Percentiles rank a stretch among this genome's conserved stretches.
Evolutionary conservation across 2,888 invertebrate species (phyloP).

Genomic region (Eulithis prunata): DNA sequence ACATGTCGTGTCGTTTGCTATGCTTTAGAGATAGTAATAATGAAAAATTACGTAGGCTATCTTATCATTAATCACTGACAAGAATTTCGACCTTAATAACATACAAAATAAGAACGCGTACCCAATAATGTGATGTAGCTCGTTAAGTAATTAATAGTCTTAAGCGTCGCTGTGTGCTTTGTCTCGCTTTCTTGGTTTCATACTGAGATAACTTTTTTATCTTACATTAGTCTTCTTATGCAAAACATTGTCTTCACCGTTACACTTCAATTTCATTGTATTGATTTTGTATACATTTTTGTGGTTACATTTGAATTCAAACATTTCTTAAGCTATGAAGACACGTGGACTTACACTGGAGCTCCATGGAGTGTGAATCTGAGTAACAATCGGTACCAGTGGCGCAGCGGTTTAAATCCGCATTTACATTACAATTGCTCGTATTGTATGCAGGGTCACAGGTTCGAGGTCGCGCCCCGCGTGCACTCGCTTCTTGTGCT

Average conservation of each 20-base stretch:
- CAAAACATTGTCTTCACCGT: constrained; percentile 6
- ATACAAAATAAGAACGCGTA: constrained; percentile 39
- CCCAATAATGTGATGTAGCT: constrained; percentile 50
- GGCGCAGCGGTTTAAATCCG: constrained; percentile 61
- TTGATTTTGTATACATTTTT: constrained; percentile 3
- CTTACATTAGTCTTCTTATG: constrained; percentile 8
- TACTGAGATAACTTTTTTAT: constrained; percentile 46
- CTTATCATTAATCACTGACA: constrained; percentile 49
- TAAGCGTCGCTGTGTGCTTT: constrained; percentile 52
- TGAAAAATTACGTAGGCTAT: constrained; percentile 40
- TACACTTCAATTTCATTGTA: constrained; percentile 3
- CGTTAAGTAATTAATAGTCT: constrained; percentile 52
- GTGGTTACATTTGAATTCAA: constrained; percentile 12
- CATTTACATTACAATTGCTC: constrained; percentile 78
- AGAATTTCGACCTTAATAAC: constrained; percentile 49
- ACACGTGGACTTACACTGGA: constrained; percentile 20
- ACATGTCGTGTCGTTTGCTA: constrained; percentile 36
- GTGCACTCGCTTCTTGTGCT: constrained; percentile 56
- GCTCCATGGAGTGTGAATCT: constrained; percentile 26
- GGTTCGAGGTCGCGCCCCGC: constrained; percentile 75
- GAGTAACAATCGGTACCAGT: constrained; percentile 63
- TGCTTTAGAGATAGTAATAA: constrained; percentile 34
- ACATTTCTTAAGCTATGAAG: constrained; percentile 6
- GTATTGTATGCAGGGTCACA: constrained; percentile 75
- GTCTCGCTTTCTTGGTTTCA: constrained; percentile 70